Evolutionary conservation across 2,888 invertebrate genomes (phyloP), one percentile per base, ranked within the genome.

Genomic region (Matsumyia berberina): DNA sequence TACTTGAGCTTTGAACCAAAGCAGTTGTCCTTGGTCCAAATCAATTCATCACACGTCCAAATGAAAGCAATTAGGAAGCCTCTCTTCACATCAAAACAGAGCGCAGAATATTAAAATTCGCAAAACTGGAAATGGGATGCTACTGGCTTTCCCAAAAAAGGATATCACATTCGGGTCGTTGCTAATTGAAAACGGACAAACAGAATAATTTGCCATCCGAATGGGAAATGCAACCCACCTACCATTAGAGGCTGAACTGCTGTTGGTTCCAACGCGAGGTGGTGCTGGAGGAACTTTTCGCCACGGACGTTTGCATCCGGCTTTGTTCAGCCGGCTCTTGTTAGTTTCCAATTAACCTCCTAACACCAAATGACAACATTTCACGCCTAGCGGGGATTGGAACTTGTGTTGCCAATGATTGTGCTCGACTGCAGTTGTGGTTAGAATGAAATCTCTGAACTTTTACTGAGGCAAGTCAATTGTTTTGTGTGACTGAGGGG

Each of bases 101-200:
- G 9, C 0, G 5, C 5, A 24, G 29, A 39, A 33, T 62, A 33
- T 46, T 44, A 49, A 49, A 46, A 64, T 33, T 31, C 19, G 8
- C 5, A 24, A 15, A 49, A 58, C n/a, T 42, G 15, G 12, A 15
- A n/a, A 35, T 15, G 29, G n/a, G 42, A 6, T 35, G 35, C 6
- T 31, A 6, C 15, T 31, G 31, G 4, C 15, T 31, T 9, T 7
- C 19, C 19, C 44, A 8, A 15, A 29, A 49, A 11, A 53, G 29
- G 64, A 64, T 39, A 53, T 29, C 24, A 53, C 42, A 74, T 74
- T 55, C 42, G 53, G 73, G 64, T 74, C 55, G 55, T n/a, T 74
- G 35, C 35, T 74, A 74, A 74, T 74, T 74, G 73, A 74, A 74
- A 74, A 35, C 64, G 73, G 64, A 74, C 35, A 35, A 64, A 60